A percentile compares a stretch with the other conserved stretches of the same genome.
Evolutionary conservation across 2,113 vertebrate genomes (phyloP).

Genomic region (Pungitius pungitius): DNA sequence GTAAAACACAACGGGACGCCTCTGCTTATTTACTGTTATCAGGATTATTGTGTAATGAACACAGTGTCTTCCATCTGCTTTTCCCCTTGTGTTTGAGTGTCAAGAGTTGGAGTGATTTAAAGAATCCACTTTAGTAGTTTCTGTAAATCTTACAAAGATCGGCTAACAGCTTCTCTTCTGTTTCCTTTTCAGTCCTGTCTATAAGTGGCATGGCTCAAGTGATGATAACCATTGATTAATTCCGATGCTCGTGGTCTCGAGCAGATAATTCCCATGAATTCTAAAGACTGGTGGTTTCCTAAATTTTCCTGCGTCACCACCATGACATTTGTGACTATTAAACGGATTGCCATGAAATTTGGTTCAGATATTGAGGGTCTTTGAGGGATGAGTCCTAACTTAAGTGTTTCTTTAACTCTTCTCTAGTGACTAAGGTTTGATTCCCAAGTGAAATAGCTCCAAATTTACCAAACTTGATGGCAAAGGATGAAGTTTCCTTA

Average conservation of each 20-base stretch:
- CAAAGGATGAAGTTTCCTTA: not conserved
- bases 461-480: not conserved
- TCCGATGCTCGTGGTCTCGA: not conserved
- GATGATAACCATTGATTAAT: not conserved
- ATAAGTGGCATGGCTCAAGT: not conserved
- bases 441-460: not conserved
- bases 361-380: not conserved
- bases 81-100: not conserved
- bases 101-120: slow-evolving; percentile 4
- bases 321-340: too few species aligned
- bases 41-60: slow-evolving; percentile 32
- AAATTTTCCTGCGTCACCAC: too few species aligned
- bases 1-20: slow-evolving; percentile 44
- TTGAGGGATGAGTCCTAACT: not conserved
- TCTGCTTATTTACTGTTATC: slow-evolving; percentile 56
- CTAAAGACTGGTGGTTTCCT: too few species aligned
- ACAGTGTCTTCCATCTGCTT: slow-evolving; percentile 42
- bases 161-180: not conserved
- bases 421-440: not conserved
- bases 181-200: not conserved
- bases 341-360: not conserved
- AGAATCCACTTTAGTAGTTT: not conserved
- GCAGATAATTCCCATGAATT: not conserved
- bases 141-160: not conserved
- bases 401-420: not conserved